These are phyloP conservation scores for Cydia splendana DNA, from an alignment of 1,140 invertebrate species.

Conservation along the genomic window DNA sequence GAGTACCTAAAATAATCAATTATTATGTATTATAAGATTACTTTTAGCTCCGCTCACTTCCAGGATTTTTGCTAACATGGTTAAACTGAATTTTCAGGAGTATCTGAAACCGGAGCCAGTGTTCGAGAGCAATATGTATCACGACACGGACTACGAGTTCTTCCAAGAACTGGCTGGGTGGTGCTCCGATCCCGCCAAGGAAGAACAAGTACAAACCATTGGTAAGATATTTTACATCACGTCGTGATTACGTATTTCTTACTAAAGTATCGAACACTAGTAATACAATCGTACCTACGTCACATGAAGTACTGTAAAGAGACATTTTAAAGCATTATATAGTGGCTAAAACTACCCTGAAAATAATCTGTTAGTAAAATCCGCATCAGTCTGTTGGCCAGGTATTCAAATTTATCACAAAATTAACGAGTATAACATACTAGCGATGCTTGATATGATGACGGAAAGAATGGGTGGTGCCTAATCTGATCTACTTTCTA, in stretches of 20 bases:
- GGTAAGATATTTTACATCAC: constrained; percentile 48
- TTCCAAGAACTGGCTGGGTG: constrained; percentile 74
- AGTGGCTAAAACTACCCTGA: too few species aligned
- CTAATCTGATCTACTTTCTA: neutral
- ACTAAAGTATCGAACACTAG: constrained; percentile 4
- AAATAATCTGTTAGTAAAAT: too few species aligned
- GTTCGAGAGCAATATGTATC: constrained; percentile 67
- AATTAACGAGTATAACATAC: too few species aligned
- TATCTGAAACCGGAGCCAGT: constrained; percentile 70
- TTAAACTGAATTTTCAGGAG: constrained; percentile 61
- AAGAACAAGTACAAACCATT: constrained; percentile 70
- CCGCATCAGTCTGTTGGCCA: too few species aligned
- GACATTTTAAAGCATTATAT: too few species aligned
- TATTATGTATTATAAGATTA: constrained; percentile 56
- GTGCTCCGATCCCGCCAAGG: constrained; percentile 66
- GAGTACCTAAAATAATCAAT: constrained; percentile 59
- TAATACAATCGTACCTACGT: too few species aligned
- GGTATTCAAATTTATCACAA: too few species aligned
- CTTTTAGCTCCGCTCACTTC: constrained; percentile 42
- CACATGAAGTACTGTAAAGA: too few species aligned
- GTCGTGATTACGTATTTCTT: constrained; percentile 23
- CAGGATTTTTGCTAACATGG: constrained; percentile 49
- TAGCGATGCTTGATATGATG: too few species aligned
- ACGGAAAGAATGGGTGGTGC: too few species aligned
- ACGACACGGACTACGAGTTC: constrained; percentile 73